A percentile compares a stretch with the other conserved stretches of the same genome.
Evolutionary conservation across 2,888 invertebrate species (phyloP).

Genomic region (Fabriciana adippe): DNA sequence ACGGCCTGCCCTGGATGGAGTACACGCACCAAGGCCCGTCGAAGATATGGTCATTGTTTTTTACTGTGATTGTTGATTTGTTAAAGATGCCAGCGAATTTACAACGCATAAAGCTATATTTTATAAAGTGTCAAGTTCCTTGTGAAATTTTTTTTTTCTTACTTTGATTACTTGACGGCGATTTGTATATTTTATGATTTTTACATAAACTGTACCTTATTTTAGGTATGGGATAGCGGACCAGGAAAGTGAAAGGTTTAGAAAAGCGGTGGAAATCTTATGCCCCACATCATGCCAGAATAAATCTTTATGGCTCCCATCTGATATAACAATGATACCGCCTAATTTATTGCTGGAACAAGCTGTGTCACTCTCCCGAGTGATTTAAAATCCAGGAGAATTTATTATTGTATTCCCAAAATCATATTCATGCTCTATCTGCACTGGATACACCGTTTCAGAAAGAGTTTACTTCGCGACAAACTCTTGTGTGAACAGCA

Average conservation of each 20-base stretch:
- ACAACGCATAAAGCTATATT: no score
- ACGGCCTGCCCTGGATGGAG: slow-evolving; percentile 95
- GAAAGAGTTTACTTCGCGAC: slow-evolving; percentile 97
- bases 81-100: no score
- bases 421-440: slow-evolving; percentile 93
- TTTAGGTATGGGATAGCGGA: slow-evolving; percentile 90
- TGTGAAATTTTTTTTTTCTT: no score
- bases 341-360: slow-evolving; percentile 88
- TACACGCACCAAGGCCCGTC: slow-evolving; percentile 93
- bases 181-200: background rate
- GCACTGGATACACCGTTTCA: slow-evolving; percentile 93
- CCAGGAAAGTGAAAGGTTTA: slow-evolving; percentile 88
- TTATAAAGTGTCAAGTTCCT: no score
- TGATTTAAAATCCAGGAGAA: slow-evolving; percentile 93
- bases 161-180: no score
- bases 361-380: slow-evolving; percentile 89
- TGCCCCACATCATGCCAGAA: slow-evolving; percentile 92
- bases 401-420: slow-evolving; percentile 93
- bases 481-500: slow-evolving; percentile 88
- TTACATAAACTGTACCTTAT: background rate
- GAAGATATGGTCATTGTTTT: slow-evolving; percentile 90
- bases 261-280: slow-evolving; percentile 87
- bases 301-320: slow-evolving; percentile 93
- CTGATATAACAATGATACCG: slow-evolving; percentile 96
- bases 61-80: no score